Evolutionary conservation across 2,113 vertebrate genomes (phyloP).

Genomic region (Argyrosomus japonicus): DNA sequence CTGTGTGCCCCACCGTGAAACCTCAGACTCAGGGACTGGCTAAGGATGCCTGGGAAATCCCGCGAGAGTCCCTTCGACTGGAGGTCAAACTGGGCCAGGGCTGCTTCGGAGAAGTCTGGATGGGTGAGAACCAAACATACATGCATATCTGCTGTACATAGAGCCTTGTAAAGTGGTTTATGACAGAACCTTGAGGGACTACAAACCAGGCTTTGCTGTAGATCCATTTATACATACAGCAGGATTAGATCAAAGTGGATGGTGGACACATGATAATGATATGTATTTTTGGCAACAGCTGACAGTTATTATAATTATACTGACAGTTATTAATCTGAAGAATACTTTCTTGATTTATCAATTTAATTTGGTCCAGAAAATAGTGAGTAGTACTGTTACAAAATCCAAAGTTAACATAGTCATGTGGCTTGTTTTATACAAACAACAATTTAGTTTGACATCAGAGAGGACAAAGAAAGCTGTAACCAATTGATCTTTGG

Average conservation of each 20-base stretch:
- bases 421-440: no score
- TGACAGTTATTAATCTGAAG: neutral
- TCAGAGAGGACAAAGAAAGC: neutral
- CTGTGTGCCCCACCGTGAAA: constrained; percentile 97
- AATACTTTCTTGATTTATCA: neutral
- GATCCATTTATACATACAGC: neutral
- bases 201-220: neutral
- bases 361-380: neutral
- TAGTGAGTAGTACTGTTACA: neutral
- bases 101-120: constrained; percentile 99
- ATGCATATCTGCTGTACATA: no score
- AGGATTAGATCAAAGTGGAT: neutral
- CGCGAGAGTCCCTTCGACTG: constrained; percentile 94
- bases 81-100: constrained; percentile 98
- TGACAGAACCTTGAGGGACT: neutral
- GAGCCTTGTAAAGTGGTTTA: neutral
- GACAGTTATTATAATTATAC: no score
- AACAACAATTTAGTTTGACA: no score
- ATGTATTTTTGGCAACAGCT: neutral
- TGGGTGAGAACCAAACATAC: constrained; percentile 87
- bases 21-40: constrained; percentile 98
- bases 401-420: neutral
- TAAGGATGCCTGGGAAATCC: constrained; percentile 99
- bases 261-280: neutral
- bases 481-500: neutral